phyloP scores from a whole-genome alignment of 2,797 vertebrate species.

The Parauchenoglanis ngamensis region DNA sequence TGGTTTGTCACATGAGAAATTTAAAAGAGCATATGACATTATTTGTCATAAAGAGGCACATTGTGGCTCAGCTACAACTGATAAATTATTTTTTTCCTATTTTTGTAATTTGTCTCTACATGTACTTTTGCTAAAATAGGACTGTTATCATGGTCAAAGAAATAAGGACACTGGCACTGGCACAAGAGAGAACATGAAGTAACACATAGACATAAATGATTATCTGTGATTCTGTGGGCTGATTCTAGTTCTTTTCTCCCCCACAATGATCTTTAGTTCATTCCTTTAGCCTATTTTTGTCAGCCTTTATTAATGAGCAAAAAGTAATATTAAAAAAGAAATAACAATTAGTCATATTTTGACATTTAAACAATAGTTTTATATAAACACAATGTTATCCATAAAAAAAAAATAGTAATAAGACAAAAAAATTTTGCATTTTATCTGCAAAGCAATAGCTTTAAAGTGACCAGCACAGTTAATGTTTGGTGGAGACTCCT shows the following conservation, averaged over 20 bases:
- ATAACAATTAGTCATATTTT: not conserved
- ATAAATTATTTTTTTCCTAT: not conserved
- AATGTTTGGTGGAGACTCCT: not conserved
- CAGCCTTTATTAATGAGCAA: not conserved
- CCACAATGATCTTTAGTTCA: not conserved
- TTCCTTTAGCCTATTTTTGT: not conserved
- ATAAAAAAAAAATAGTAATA: not conserved
- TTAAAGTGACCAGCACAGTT: not conserved
- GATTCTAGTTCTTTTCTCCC: not conserved
- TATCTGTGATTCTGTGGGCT: not conserved
- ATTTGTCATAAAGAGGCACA: not conserved
- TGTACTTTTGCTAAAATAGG: not conserved
- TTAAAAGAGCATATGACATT: slow-evolving; percentile 1
- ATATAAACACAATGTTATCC: not conserved
- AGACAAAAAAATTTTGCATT: not conserved
- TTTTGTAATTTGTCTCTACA: not conserved
- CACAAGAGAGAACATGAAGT: not conserved
- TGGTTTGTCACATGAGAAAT: slow-evolving; percentile 14
- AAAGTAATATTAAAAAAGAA: not conserved
- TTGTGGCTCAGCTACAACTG: not conserved
- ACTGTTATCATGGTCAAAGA: not conserved
- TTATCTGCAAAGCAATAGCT: not conserved
- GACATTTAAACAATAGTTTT: not conserved
- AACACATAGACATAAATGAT: not conserved
- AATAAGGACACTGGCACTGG: not conserved